phyloP scores from a whole-genome alignment of 1,140 invertebrate genomes.

The Trichoplusia ni region DNA sequence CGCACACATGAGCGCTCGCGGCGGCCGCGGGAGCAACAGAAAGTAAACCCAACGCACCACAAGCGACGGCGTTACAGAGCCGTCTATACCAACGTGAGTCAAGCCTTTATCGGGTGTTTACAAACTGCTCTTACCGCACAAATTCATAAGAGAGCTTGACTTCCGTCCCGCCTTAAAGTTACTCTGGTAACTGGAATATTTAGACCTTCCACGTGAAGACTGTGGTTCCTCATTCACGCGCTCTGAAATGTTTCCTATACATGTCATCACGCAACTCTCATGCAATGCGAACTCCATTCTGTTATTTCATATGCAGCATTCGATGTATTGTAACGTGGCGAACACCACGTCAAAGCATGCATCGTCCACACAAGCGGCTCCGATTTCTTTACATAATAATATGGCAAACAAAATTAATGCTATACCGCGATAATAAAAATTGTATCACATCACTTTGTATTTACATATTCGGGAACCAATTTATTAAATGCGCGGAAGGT shows the following conservation, averaged over 20 bases:
- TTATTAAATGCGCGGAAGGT: slow-evolving; percentile 74
- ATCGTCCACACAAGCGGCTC: slow-evolving; percentile 48
- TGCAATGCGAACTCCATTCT: slow-evolving; percentile 45
- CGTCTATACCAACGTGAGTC: slow-evolving; percentile 62
- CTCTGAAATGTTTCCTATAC: slow-evolving; percentile 79
- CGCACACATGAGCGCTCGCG: not conserved
- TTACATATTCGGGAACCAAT: slow-evolving; percentile 60
- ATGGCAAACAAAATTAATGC: slow-evolving; percentile 69
- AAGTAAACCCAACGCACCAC: slow-evolving; percentile 68
- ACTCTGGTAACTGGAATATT: slow-evolving; percentile 91
- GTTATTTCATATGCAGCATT: slow-evolving; percentile 24
- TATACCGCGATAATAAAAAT: slow-evolving; percentile 49
- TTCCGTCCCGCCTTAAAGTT: slow-evolving; percentile 91
- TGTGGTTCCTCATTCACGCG: slow-evolving; percentile 87
- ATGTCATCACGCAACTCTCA: slow-evolving; percentile 58
- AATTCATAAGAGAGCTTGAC: slow-evolving; percentile 96
- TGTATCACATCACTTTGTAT: slow-evolving; percentile 46
- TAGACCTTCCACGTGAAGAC: slow-evolving; percentile 89
- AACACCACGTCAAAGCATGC: slow-evolving; percentile 42
- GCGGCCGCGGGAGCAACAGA: slow-evolving; percentile 51
- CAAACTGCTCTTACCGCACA: slow-evolving; percentile 91
- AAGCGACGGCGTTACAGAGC: slow-evolving; percentile 43
- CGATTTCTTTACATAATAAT: slow-evolving; percentile 37
- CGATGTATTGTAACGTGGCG: slow-evolving; percentile 13
- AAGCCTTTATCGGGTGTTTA: slow-evolving; percentile 65